Conservation (phyloP, 2,888 invertebrate genomes). For the Agrochola macilenta region DNA sequence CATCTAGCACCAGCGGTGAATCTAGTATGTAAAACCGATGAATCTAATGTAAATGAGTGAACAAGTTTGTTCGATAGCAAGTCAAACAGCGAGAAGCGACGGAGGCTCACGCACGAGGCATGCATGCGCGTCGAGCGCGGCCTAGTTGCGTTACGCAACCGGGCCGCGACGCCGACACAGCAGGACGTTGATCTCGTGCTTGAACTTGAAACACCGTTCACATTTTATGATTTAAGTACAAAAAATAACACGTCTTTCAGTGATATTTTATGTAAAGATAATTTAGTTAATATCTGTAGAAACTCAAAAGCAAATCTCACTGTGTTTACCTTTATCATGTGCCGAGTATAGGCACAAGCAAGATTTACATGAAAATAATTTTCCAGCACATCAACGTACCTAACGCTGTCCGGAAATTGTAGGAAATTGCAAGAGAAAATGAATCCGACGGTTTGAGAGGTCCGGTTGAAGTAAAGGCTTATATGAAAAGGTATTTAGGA, state of each 20-base stretch:
- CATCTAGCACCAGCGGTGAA: slow-evolving; percentile 29
- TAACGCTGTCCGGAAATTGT: slow-evolving; percentile 89
- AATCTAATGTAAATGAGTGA: slow-evolving; percentile 63
- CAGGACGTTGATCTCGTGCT: slow-evolving; percentile 86
- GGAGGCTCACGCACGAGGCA: slow-evolving; percentile 72
- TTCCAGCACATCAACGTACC: slow-evolving; percentile 84
- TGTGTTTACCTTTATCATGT: slow-evolving; percentile 8
- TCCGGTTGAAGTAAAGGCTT: slow-evolving; percentile 73
- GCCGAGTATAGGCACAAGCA: slow-evolving; percentile 52
- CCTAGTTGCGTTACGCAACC: slow-evolving; percentile 79
- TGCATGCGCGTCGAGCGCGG: slow-evolving; percentile 74
- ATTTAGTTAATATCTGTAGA: slow-evolving; percentile 4
- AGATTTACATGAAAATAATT: slow-evolving; percentile 81
- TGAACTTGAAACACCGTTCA: slow-evolving; percentile 78
- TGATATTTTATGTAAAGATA: neutral
- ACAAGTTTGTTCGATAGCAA: slow-evolving; percentile 71
- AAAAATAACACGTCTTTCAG: slow-evolving; percentile 12
- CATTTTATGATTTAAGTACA: slow-evolving; percentile 15
- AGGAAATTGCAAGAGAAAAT: slow-evolving; percentile 91
- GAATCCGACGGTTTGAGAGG: slow-evolving; percentile 87
- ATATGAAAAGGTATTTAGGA: slow-evolving; percentile 66
- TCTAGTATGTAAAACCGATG: slow-evolving; percentile 58
- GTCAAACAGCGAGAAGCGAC: slow-evolving; percentile 62
- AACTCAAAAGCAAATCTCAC: neutral
- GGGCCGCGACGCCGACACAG: slow-evolving; percentile 69